Conservation (phyloP, 2,888 invertebrate species). For the Dasysyrphus albostriatus region DNA sequence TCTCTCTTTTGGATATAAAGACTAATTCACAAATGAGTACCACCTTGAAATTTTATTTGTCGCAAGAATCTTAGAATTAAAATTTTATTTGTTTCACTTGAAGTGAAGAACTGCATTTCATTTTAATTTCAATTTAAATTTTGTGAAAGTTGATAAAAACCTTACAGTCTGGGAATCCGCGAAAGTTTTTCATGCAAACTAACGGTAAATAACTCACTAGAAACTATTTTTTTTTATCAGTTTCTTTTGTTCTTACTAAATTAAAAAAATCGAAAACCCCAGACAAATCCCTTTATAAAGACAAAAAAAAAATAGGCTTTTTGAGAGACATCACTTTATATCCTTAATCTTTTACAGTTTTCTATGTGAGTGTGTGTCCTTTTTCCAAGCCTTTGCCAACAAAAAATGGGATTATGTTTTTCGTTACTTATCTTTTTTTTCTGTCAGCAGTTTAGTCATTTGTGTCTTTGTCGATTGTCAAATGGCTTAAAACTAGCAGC, state of each 20-base stretch:
- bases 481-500: slow-evolving; percentile 8
- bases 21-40: too few relatives aligned
- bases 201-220: too few relatives aligned
- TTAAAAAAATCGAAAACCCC: not conserved
- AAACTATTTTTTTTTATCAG: too few relatives aligned
- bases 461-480: slow-evolving; percentile 4
- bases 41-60: too few relatives aligned
- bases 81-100: too few relatives aligned
- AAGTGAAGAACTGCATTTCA: too few relatives aligned
- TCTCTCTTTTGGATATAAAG: too few relatives aligned
- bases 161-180: too few relatives aligned
- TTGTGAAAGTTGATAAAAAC: too few relatives aligned
- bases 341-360: slow-evolving; percentile 11
- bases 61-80: too few relatives aligned
- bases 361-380: not conserved
- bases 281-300: not conserved
- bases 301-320: not conserved
- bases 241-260: not conserved
- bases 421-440: slow-evolving; percentile 3
- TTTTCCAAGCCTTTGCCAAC: not conserved
- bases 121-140: too few relatives aligned
- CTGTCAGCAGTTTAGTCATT: slow-evolving; percentile 7
- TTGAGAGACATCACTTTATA: not conserved
- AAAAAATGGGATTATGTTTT: slow-evolving; percentile 6
- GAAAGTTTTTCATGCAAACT: too few relatives aligned